Evolutionary conservation across 2,888 invertebrate genomes (phyloP).

Genomic region (Drosophila anomelani): DNA sequence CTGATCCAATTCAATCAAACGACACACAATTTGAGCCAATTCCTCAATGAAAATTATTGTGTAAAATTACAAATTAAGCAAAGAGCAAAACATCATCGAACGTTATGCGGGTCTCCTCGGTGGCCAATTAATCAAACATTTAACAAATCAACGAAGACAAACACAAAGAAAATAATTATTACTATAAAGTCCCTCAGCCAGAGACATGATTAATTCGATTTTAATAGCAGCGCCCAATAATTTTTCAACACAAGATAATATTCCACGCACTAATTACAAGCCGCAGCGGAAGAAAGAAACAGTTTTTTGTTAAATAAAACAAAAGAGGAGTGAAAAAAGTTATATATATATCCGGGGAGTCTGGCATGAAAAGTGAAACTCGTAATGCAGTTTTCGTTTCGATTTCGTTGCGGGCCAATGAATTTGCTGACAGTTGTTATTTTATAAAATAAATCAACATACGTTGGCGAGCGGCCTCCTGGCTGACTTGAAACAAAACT

Average conservation of each 20-base stretch:
- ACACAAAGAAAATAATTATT: conserved; percentile 30
- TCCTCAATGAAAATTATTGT: conserved; percentile 59
- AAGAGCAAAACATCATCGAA: conserved; percentile 45
- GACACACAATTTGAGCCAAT: conserved; percentile 62
- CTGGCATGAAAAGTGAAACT: conserved; percentile 77
- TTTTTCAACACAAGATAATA: conserved; percentile 49
- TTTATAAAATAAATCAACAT: conserved; percentile 75
- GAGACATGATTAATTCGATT: conserved; percentile 69
- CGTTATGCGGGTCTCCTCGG: conserved; percentile 62
- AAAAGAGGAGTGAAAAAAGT: conserved; percentile 9
- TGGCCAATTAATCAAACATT: conserved; percentile 74
- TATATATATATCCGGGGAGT: conserved; percentile 31
- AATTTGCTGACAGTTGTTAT: conserved; percentile 78
- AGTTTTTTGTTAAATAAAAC: conserved; percentile 12
- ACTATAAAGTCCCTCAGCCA: conserved; percentile 12
- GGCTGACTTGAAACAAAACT: conserved; percentile 63
- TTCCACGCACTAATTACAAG: conserved; percentile 30
- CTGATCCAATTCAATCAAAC: conserved; percentile 68
- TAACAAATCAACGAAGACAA: conserved; percentile 69
- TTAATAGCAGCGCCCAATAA: conserved; percentile 63
- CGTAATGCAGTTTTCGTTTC: conserved; percentile 61
- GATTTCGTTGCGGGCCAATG: conserved; percentile 63
- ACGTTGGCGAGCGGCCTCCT: conserved; percentile 33
- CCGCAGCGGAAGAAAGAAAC: conserved; percentile 12
- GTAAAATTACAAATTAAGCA: conserved; percentile 76